phyloP scores from a whole-genome alignment of 2,888 invertebrate species.

The Drosophila silvestris region DNA sequence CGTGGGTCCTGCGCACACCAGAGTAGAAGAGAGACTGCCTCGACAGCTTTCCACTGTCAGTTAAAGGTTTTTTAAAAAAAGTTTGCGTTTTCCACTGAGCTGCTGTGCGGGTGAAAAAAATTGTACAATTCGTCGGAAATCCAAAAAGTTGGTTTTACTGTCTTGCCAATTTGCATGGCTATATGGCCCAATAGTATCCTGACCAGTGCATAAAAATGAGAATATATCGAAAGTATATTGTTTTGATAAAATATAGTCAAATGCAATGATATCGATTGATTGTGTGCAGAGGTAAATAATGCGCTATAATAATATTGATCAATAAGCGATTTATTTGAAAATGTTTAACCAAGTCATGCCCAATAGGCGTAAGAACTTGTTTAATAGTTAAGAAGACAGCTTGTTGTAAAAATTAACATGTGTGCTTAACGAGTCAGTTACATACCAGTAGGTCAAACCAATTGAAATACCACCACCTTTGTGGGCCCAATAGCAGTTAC shows the following conservation, averaged over 20 bases:
- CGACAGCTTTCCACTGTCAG: conserved; percentile 35
- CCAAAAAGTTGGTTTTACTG: conserved; percentile 3
- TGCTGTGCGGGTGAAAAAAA: conserved; percentile 9
- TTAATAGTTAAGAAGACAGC: background rate
- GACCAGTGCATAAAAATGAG: background rate
- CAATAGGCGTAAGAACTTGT: background rate
- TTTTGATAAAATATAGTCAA: background rate
- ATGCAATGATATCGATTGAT: background rate
- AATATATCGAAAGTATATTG: background rate
- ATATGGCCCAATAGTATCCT: background rate
- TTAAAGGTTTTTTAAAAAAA: conserved; percentile 45
- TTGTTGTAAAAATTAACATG: conserved; percentile 9
- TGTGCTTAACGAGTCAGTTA: conserved; percentile 15
- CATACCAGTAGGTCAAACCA: conserved; percentile 10
- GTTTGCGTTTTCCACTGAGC: conserved; percentile 34
- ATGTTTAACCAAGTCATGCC: background rate
- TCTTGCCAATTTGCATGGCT: background rate
- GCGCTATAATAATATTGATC: background rate
- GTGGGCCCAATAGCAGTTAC: conserved; percentile 21
- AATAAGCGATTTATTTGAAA: background rate
- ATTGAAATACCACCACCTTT: conserved; percentile 18
- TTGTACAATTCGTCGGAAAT: background rate
- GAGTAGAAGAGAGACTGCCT: conserved; percentile 8
- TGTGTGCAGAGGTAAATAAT: background rate
- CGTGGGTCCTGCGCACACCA: conserved; percentile 17